phyloP scores from a whole-genome alignment of 2,797 vertebrate genomes.

The Sebastolobus alascanus region DNA sequence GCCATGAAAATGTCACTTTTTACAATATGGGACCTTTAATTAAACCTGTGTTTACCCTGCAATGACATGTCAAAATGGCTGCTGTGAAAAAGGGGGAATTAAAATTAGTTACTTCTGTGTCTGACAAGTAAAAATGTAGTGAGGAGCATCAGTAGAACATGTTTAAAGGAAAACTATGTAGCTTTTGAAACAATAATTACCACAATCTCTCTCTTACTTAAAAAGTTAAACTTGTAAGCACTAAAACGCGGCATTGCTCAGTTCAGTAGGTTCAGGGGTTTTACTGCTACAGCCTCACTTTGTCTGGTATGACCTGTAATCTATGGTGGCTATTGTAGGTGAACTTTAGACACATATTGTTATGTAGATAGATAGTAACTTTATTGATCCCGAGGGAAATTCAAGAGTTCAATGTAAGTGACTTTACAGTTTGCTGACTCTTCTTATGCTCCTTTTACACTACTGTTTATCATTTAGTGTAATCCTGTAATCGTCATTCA shows the following conservation, averaged over 20 bases:
- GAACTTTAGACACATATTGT: neutral
- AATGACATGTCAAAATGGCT: too few species aligned
- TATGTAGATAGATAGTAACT: too few species aligned
- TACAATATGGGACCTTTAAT: too few species aligned
- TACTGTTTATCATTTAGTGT: neutral
- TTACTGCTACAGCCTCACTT: neutral
- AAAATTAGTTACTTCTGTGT: neutral
- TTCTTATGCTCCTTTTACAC: neutral
- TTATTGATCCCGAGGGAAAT: too few species aligned
- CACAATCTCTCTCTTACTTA: neutral
- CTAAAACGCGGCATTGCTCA: accelerated
- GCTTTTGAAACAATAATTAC: neutral
- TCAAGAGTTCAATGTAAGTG: too few species aligned
- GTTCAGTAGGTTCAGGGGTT: neutral
- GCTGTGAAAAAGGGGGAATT: too few species aligned
- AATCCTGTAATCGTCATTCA: neutral
- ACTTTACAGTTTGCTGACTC: neutral
- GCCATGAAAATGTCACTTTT: too few species aligned
- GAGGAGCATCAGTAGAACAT: neutral
- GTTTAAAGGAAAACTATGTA: neutral
- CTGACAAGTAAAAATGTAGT: neutral
- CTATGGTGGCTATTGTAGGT: neutral
- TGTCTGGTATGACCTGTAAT: neutral
- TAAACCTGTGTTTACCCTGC: too few species aligned
- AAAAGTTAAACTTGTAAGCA: neutral